Evolutionary conservation across 2,888 invertebrate species (phyloP).

Genomic region (Odontothrips loti): DNA sequence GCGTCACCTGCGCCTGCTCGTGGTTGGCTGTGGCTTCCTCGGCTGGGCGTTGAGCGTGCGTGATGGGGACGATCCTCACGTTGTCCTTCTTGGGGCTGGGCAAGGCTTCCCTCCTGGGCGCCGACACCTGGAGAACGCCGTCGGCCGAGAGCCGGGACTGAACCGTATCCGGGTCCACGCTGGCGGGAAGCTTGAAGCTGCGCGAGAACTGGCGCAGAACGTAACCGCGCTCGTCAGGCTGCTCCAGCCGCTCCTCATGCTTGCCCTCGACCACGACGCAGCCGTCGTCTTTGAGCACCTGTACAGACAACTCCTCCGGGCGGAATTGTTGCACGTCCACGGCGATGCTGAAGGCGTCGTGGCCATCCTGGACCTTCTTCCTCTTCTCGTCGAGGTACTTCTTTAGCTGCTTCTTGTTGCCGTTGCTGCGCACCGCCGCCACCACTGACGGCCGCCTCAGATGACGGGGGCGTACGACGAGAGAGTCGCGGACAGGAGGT

Average conservation of each 20-base stretch:
- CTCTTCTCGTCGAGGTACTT: not conserved
- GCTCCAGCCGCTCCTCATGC: not conserved
- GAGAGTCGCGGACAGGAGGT: not conserved
- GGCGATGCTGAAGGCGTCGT: not conserved
- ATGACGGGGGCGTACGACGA: not conserved
- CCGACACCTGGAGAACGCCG: slow-evolving; percentile 45
- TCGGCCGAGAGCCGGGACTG: slow-evolving; percentile 38
- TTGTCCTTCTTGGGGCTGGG: slow-evolving; percentile 42
- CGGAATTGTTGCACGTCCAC: slow-evolving; percentile 15
- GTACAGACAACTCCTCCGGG: not conserved
- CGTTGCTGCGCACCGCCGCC: not conserved
- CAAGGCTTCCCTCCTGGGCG: slow-evolving; percentile 45
- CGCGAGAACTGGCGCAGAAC: not conserved
- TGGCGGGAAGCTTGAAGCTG: not conserved
- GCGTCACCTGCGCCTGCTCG: too few species aligned
- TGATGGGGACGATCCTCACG: not conserved
- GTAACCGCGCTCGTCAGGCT: not conserved
- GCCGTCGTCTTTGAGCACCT: slow-evolving; percentile 8
- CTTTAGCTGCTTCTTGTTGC: not conserved
- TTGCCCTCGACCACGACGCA: slow-evolving; percentile 7
- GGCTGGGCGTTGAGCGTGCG: not conserved
- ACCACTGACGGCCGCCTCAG: not conserved
- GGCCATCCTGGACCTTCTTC: not conserved
- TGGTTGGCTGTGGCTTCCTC: not conserved
- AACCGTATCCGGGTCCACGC: slow-evolving; percentile 4